Evolutionary conservation across 2,888 invertebrate species (phyloP).

Genomic region (Frankliniella intonsa): DNA sequence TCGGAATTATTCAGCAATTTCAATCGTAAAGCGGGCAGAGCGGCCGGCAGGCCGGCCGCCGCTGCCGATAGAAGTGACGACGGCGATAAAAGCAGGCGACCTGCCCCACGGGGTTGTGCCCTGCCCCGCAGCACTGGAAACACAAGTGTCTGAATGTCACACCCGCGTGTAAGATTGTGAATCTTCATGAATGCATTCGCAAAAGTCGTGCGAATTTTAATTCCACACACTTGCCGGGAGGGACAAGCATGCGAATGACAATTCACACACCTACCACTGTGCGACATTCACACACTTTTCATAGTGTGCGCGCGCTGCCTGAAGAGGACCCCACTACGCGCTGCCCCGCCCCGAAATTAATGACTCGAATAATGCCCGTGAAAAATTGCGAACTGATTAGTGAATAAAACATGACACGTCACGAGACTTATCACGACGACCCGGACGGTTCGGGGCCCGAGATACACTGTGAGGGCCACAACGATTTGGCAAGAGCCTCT

Average conservation of each 20-base stretch:
- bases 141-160: background rate
- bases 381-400: constrained; percentile 24
- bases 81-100: background rate
- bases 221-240: too few species aligned
- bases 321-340: too few species aligned
- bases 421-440: background rate
- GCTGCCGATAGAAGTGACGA: background rate
- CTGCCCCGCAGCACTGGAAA: background rate
- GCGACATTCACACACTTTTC: too few species aligned
- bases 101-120: background rate
- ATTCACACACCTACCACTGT: too few species aligned
- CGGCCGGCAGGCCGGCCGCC: too few species aligned
- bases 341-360: background rate
- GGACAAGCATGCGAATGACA: too few species aligned
- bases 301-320: too few species aligned
- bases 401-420: constrained; percentile 23
- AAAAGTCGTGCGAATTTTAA: too few species aligned
- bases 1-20: constrained; percentile 23
- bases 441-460: background rate
- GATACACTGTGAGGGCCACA: background rate
- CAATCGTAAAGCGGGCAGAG: background rate
- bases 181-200: too few species aligned
- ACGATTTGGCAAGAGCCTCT: background rate
- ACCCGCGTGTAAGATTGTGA: too few species aligned
- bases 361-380: background rate